These are phyloP conservation scores for Macrobrachium rosenbergii DNA, from an alignment of 1,140 invertebrate genomes.

Conservation along the genomic window DNA sequence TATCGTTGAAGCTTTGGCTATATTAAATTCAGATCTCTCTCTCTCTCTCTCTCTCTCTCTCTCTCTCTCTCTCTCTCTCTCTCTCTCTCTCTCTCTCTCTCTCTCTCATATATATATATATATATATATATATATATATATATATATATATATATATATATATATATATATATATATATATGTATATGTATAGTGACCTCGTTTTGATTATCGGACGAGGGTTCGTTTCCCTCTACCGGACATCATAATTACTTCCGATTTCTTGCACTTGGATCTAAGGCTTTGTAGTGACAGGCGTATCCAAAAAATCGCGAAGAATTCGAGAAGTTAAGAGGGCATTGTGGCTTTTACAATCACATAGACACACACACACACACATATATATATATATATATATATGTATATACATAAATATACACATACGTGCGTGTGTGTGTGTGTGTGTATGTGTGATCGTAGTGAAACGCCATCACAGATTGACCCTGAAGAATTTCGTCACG, in stretches of 20 bases:
- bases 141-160: background rate
- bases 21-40: too few relatives aligned
- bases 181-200: background rate
- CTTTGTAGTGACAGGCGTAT: too few relatives aligned
- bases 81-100: too few relatives aligned
- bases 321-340: too few relatives aligned
- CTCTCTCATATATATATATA: background rate
- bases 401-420: background rate
- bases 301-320: too few relatives aligned
- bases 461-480: background rate
- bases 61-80: too few relatives aligned
- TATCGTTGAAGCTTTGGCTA: too few relatives aligned
- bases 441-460: background rate
- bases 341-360: background rate
- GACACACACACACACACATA: background rate
- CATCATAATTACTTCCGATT: too few relatives aligned
- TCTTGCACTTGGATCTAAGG: too few relatives aligned
- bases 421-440: slow-evolving; percentile 6
- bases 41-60: too few relatives aligned
- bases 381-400: background rate
- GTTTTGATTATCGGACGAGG: too few relatives aligned
- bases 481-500: background rate
- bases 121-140: background rate
- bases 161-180: background rate
- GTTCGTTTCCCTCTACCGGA: too few relatives aligned